Percentiles rank a stretch among this genome's conserved stretches.
These are phyloP conservation scores for Lycopodina hypogea DNA, from an alignment of 37 sponge, comb jelly and placozoan species.

Conservation along the genomic window DNA sequence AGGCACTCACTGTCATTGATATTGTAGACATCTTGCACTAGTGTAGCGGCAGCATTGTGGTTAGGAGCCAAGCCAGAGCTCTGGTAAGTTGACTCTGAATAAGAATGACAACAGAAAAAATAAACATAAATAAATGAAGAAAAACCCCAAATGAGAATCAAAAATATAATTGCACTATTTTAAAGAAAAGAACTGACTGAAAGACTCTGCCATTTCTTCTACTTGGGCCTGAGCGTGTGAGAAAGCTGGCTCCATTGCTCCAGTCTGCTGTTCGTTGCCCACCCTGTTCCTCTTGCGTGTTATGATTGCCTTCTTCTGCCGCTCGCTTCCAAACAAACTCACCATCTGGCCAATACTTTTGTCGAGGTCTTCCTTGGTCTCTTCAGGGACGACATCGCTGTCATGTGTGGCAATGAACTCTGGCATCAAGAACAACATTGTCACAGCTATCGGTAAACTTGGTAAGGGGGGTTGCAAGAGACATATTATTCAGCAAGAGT, in stretches of 20 bases:
- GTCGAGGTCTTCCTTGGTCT: neutral
- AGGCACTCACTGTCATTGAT: slow-evolving; percentile 55
- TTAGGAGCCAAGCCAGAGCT: slow-evolving; percentile 50
- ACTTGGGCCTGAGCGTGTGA: slow-evolving; percentile 21
- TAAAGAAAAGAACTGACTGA: neutral
- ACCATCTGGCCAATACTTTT: slow-evolving; percentile 31
- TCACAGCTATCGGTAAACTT: too few relatives aligned
- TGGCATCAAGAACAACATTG: neutral
- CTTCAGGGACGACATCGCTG: neutral
- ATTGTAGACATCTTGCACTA: slow-evolving; percentile 68
- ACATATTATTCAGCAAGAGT: too few relatives aligned
- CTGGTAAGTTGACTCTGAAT: neutral
- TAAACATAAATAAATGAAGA: neutral
- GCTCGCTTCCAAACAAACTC: slow-evolving; percentile 67
- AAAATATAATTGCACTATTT: neutral
- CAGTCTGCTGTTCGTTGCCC: slow-evolving; percentile 30
- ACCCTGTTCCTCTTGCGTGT: slow-evolving; percentile 59
- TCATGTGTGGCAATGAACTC: too few relatives aligned
- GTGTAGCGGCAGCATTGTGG: slow-evolving; percentile 54
- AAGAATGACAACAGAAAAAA: neutral
- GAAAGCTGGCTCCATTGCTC: slow-evolving; percentile 48
- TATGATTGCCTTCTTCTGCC: slow-evolving; percentile 45
- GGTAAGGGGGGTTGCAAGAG: neutral
- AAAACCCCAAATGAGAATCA: neutral
- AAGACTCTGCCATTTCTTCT: neutral